A percentile compares a stretch with the other conserved stretches of the same genome.
phyloP scores from a whole-genome alignment of 2,888 invertebrate genomes.

The Amiota minor region DNA sequence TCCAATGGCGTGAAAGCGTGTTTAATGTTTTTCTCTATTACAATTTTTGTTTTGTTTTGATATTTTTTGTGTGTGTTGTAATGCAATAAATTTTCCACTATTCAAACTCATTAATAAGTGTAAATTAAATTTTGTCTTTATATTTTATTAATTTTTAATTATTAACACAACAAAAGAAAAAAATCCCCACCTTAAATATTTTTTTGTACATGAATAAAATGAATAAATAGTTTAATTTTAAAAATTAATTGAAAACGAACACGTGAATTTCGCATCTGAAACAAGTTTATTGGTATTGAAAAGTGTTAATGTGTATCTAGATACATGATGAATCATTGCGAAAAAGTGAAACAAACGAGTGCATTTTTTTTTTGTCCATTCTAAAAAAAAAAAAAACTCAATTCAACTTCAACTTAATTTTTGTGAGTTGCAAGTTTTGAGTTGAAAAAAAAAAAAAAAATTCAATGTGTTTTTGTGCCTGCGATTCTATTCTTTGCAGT shows the following conservation, averaged over 20 bases:
- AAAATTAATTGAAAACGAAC: background rate
- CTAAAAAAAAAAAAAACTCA: slow-evolving; percentile 30
- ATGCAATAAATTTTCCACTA: background rate
- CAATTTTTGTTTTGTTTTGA: too few relatives aligned
- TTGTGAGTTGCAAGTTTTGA: slow-evolving; percentile 14
- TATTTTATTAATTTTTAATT: slow-evolving; percentile 10
- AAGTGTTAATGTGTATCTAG: background rate
- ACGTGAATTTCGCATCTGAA: background rate
- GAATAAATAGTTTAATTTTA: background rate
- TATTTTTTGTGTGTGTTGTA: background rate
- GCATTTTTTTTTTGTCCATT: slow-evolving; percentile 37
- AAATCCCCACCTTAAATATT: background rate
- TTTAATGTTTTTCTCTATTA: background rate
- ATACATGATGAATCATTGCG: background rate
- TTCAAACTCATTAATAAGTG: slow-evolving; percentile 19
- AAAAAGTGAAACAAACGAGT: slow-evolving; percentile 61
- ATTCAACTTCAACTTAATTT: slow-evolving; percentile 11
- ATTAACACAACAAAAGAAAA: slow-evolving; percentile 1
- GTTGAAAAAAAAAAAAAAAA: slow-evolving; percentile 39
- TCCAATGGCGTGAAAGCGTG: slow-evolving; percentile 4
- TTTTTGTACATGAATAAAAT: slow-evolving; percentile 3
- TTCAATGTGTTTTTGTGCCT: slow-evolving; percentile 55
- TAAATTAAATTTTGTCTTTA: too few relatives aligned
- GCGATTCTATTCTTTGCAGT: slow-evolving; percentile 68
- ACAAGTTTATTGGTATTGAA: background rate